phyloP scores from a whole-genome alignment of 2,888 invertebrate species.

The Watsonalla cultraria region DNA sequence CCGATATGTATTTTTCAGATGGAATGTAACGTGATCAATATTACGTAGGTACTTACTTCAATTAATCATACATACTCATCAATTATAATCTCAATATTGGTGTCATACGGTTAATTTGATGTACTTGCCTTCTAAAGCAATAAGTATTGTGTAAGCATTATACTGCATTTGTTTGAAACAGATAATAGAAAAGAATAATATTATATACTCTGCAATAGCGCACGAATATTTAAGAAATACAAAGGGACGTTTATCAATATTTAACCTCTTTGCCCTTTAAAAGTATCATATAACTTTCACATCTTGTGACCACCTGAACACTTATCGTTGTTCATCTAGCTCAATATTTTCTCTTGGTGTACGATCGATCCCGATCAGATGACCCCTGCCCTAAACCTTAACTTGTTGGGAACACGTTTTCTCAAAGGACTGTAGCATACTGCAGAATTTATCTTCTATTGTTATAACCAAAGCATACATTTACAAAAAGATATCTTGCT shows the following conservation, averaged over 20 bases:
- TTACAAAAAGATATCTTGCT: background rate
- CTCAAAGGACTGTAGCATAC: conserved; percentile 27
- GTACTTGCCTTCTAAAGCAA: no score
- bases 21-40: no score
- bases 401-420: conserved; percentile 46
- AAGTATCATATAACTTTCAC: conserved; percentile 22
- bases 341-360: conserved; percentile 64
- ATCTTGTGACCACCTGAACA: conserved; percentile 27
- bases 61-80: no score
- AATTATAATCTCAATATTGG: no score
- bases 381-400: conserved; percentile 48
- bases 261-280: conserved; percentile 7
- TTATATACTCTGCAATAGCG: no score
- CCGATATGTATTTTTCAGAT: no score
- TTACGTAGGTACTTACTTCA: no score
- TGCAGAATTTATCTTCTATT: conserved; percentile 23
- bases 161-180: no score
- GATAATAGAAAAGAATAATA: no score
- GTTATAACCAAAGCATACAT: conserved; percentile 8
- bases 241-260: conserved; percentile 11
- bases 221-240: conserved; percentile 1
- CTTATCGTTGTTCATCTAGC: conserved; percentile 53
- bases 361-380: conserved; percentile 60
- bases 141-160: no score
- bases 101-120: no score